A percentile compares a stretch with the other conserved stretches of the same genome.
Conservation (phyloP, 2,888 invertebrate genomes). For the Chloroclystis v-ata region DNA sequence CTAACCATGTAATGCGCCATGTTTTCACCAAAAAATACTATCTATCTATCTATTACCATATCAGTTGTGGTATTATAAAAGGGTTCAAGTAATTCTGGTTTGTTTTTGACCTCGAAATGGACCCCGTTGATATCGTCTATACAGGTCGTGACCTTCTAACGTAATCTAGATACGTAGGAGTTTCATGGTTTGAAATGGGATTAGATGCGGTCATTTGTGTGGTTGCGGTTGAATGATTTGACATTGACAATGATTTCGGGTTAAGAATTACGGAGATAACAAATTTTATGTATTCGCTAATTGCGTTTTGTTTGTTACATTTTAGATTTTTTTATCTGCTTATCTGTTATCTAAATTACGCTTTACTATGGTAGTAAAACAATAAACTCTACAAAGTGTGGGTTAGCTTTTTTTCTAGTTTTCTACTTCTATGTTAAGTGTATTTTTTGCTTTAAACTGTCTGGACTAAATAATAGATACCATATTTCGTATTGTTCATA, state of each 20-base stretch:
- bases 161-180: constrained; percentile 51
- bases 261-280: background rate
- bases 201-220: constrained; percentile 44
- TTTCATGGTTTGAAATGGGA: constrained; percentile 40
- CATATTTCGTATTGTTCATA: constrained; percentile 32
- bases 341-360: background rate
- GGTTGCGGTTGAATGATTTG: constrained; percentile 25
- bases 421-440: background rate
- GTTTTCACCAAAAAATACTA: too few relatives aligned
- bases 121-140: constrained; percentile 56
- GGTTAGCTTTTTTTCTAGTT: background rate
- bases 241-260: constrained; percentile 18
- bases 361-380: too few relatives aligned
- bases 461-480: too few relatives aligned
- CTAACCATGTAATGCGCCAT: too few relatives aligned
- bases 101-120: constrained; percentile 39
- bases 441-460: too few relatives aligned
- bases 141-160: constrained; percentile 56
- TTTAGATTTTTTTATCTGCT: background rate
- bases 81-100: constrained; percentile 38
- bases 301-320: background rate
- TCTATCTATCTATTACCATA: too few relatives aligned
- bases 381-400: too few relatives aligned
- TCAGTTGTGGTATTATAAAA: constrained; percentile 20
- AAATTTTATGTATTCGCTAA: too few relatives aligned